Evolutionary conservation across 2,888 invertebrate species (phyloP).

Genomic region (Amphipyra berbera): DNA sequence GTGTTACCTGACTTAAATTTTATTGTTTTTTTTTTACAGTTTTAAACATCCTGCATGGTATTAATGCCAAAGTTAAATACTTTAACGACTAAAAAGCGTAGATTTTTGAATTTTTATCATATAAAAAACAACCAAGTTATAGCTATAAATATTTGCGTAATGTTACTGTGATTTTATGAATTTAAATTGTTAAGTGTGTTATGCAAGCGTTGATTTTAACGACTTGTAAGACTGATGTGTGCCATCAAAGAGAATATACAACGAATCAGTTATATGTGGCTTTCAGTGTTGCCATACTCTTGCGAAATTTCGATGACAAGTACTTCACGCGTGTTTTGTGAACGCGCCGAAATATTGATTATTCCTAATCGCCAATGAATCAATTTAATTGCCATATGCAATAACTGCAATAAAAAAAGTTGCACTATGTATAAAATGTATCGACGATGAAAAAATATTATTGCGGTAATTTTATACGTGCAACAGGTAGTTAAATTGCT

Average conservation of each 20-base stretch:
- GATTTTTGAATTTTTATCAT: not conserved
- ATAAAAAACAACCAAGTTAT: constrained; percentile 49
- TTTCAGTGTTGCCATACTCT: not conserved
- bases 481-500: no score
- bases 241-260: constrained; percentile 44
- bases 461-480: no score
- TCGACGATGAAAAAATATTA: no score
- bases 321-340: not conserved
- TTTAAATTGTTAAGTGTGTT: constrained; percentile 52
- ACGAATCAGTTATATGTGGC: constrained; percentile 12
- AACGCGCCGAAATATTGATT: not conserved
- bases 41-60: not conserved
- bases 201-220: constrained; percentile 31
- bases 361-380: no score
- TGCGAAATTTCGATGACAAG: constrained; percentile 1
- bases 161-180: constrained; percentile 55
- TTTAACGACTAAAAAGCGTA: constrained; percentile 4
- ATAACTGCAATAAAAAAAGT: no score
- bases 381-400: no score
- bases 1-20: not conserved
- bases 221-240: constrained; percentile 50
- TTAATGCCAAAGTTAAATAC: constrained; percentile 17
- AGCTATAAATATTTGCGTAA: constrained; percentile 33
- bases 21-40: not conserved
- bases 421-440: no score